A percentile compares a stretch with the other conserved stretches of the same genome.
Evolutionary conservation across 2,888 invertebrate species (phyloP).

Genomic region (Leptopterna dolabrata): DNA sequence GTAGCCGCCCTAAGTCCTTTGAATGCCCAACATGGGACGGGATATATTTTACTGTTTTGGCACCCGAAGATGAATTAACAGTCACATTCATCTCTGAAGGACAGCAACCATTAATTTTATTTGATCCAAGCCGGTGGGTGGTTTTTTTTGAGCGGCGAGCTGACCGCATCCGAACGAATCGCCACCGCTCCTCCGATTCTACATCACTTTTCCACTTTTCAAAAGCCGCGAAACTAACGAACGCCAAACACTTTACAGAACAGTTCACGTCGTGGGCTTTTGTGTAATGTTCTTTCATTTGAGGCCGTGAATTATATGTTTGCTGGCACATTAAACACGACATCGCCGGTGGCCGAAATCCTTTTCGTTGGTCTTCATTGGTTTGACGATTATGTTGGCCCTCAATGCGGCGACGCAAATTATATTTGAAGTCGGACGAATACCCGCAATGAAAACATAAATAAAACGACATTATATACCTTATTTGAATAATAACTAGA

Average conservation of each 20-base stretch:
- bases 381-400: background rate
- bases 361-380: too few relatives aligned
- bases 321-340: background rate
- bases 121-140: background rate
- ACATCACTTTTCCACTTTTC: slow-evolving; percentile 13
- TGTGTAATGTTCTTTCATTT: background rate
- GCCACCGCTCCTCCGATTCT: background rate
- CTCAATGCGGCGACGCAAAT: slow-evolving; percentile 14
- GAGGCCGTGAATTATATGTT: background rate
- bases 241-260: background rate
- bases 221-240: background rate
- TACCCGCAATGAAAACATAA: background rate
- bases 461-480: too few relatives aligned
- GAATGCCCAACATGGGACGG: slow-evolving; percentile 16
- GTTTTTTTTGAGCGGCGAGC: background rate
- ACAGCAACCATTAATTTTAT: slow-evolving; percentile 38
- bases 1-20: slow-evolving; percentile 3
- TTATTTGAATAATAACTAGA: too few relatives aligned
- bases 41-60: background rate
- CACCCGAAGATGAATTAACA: background rate
- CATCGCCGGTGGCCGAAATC: too few relatives aligned
- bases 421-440: background rate
- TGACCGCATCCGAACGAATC: background rate
- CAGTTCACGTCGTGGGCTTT: too few relatives aligned
- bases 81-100: slow-evolving; percentile 4